A percentile compares a stretch with the other conserved stretches of the same genome.
Conservation (phyloP, 2,113 vertebrate genomes). For the Triplophysa tibetana region DNA sequence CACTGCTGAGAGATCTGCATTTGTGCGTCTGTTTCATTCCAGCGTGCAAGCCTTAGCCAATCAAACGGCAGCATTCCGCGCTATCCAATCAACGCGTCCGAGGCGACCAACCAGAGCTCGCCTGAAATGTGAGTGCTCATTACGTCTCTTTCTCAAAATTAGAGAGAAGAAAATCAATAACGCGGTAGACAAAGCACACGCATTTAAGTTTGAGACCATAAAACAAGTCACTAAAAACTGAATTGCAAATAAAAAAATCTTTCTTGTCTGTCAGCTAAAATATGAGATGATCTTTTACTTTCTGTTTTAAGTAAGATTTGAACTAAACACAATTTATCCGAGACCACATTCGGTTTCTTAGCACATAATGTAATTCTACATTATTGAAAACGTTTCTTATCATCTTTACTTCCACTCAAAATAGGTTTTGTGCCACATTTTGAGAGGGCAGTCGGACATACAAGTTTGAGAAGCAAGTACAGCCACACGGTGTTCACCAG, state of each 20-base stretch:
- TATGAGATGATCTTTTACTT: no score
- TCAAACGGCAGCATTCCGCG: slow-evolving; percentile 36
- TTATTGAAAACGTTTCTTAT: no score
- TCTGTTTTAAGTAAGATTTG: no score
- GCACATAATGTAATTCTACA: no score
- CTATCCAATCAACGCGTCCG: slow-evolving; percentile 62
- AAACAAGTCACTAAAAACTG: no score
- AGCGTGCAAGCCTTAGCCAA: slow-evolving; percentile 53
- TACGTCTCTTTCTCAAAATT: slow-evolving; percentile 29
- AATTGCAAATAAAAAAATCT: not conserved
- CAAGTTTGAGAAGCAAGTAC: not conserved
- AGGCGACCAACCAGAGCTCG: slow-evolving; percentile 65
- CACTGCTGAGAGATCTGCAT: slow-evolving; percentile 14
- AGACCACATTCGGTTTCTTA: no score
- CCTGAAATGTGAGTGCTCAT: slow-evolving; percentile 34
- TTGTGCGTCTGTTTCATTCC: slow-evolving; percentile 49
- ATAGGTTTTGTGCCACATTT: no score
- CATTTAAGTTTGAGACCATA: not conserved
- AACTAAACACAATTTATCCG: no score
- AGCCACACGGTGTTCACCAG: not conserved
- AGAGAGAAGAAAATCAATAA: not conserved
- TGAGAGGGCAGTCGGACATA: no score
- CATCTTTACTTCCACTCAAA: no score
- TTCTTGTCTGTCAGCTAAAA: not conserved
- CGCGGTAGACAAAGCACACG: not conserved